Evolutionary conservation across 35 echinoderm and acorn worm genomes (phyloP), one percentile per base, ranked within the genome.

Genomic region (Amphiura filiformis): DNA sequence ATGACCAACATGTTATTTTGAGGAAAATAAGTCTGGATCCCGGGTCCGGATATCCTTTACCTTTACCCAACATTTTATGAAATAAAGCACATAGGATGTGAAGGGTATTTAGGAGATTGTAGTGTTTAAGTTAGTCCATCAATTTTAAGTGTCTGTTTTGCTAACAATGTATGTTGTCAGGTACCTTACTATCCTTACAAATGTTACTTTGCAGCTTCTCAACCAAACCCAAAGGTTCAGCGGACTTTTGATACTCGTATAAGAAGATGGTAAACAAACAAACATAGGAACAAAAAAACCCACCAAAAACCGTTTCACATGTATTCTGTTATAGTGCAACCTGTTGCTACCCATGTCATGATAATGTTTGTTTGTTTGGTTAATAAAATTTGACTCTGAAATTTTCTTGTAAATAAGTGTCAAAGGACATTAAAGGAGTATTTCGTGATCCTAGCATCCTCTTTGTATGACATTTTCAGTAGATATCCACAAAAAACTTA

Each of bases 211-310:
- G 5, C 34, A 77, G n/a, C 76, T 13, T n/a, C 7, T 9, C 4
- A 38, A 84, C 32, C 44, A 52, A 49, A 42, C 13, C 82, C 39
- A 17, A 18, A 56, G 34, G 56, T 84, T 57, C 34, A 34, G 34
- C 39, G 44, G 22, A 33, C 14, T 30, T 84, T 52, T 57, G 82
- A 84, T 36, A 49, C 82, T 34, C 82, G 82, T 84, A 52, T 84
- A 42, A 52, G 82, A 49, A 84, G 56, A 84, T 84, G 82, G 82
- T 84, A 84, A 84, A 56, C 20, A n/a, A n/a, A n/a, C n/a, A n/a
- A n/a, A n/a, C n/a, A n/a, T n/a, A n/a, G n/a, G n/a, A n/a, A n/a
- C n/a, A n/a, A n/a, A n/a, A n/a, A n/a, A n/a, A n/a, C 44, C 44
- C 20, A 52, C 20, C 44, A 52, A 52, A 52, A 11, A 52, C 7